A percentile compares a stretch with the other conserved stretches of the same genome.
Conservation (phyloP, 1,140 invertebrate genomes). For the Pogonomyrmex barbatus region DNA sequence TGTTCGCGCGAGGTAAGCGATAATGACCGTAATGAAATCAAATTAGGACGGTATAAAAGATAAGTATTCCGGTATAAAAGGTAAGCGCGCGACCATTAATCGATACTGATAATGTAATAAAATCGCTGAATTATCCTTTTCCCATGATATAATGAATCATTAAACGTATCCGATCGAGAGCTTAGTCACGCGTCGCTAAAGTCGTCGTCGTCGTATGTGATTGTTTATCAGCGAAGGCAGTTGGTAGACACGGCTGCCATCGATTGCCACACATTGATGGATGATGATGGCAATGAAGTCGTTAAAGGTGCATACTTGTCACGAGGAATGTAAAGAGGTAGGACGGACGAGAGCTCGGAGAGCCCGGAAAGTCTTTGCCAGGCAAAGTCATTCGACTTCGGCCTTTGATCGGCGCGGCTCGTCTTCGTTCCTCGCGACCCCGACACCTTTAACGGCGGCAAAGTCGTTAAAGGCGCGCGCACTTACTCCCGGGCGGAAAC, state of each 20-base stretch:
- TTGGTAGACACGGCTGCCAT: slow-evolving; percentile 49
- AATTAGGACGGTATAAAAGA: slow-evolving; percentile 5
- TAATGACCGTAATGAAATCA: slow-evolving; percentile 20
- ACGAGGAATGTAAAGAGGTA: slow-evolving; percentile 10
- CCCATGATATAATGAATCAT: slow-evolving; percentile 31
- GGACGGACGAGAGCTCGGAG: background rate
- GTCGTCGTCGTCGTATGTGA: slow-evolving; percentile 18
- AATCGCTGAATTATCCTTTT: slow-evolving; percentile 33
- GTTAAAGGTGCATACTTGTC: slow-evolving; percentile 54
- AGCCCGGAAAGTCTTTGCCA: slow-evolving; percentile 1
- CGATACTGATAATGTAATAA: slow-evolving; percentile 46
- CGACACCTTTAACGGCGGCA: slow-evolving; percentile 39
- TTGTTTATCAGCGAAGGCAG: slow-evolving; percentile 54
- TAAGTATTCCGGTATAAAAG: background rate
- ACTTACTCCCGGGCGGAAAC: slow-evolving; percentile 38
- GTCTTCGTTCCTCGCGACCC: slow-evolving; percentile 12
- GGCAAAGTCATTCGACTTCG: slow-evolving; percentile 39
- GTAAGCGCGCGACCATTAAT: slow-evolving; percentile 19
- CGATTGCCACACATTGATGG: slow-evolving; percentile 54
- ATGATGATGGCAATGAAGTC: slow-evolving; percentile 59
- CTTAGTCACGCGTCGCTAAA: slow-evolving; percentile 50
- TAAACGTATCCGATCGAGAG: slow-evolving; percentile 2
- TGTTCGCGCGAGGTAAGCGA: background rate
- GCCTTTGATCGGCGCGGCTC: slow-evolving; percentile 40
- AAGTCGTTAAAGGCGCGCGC: slow-evolving; percentile 37